Conservation (phyloP, 92 coral and sea anemone genomes). For the Diadumene lineata region DNA sequence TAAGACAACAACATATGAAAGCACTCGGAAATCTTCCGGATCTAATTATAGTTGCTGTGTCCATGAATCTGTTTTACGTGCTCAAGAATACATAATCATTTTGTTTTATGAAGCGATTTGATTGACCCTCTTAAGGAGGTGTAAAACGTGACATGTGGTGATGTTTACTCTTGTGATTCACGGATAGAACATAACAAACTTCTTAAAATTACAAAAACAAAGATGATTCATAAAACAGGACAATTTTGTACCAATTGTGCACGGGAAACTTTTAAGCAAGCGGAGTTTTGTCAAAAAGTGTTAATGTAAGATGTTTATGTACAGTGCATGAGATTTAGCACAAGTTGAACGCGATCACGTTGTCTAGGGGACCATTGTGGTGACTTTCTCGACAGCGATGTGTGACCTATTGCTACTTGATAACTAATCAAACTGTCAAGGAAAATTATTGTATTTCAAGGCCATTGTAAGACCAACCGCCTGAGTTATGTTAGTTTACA, state of each 20-base stretch:
- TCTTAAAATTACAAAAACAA: background rate
- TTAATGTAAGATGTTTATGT: no score
- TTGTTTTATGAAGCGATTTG: background rate
- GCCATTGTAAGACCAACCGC: background rate
- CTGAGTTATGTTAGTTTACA: background rate
- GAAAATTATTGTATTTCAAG: constrained; percentile 1
- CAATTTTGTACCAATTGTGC: background rate
- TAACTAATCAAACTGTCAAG: constrained; percentile 3
- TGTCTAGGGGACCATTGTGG: no score
- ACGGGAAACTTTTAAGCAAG: background rate
- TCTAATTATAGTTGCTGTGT: background rate
- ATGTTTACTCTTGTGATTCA: background rate
- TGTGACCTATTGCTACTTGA: constrained; percentile 5
- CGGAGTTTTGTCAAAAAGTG: background rate
- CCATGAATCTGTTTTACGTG: background rate
- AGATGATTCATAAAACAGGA: background rate
- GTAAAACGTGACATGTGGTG: constrained; percentile 3
- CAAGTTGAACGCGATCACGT: no score
- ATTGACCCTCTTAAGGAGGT: constrained; percentile 15
- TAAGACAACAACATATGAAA: background rate
- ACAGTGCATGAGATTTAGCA: background rate
- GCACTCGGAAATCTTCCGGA: background rate
- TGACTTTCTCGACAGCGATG: no score
- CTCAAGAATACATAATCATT: background rate
- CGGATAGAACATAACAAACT: background rate